Percentiles rank a stretch among this genome's conserved stretches.
Conservation (phyloP, 2,888 invertebrate genomes). For the Patella ulyssiponensis region DNA sequence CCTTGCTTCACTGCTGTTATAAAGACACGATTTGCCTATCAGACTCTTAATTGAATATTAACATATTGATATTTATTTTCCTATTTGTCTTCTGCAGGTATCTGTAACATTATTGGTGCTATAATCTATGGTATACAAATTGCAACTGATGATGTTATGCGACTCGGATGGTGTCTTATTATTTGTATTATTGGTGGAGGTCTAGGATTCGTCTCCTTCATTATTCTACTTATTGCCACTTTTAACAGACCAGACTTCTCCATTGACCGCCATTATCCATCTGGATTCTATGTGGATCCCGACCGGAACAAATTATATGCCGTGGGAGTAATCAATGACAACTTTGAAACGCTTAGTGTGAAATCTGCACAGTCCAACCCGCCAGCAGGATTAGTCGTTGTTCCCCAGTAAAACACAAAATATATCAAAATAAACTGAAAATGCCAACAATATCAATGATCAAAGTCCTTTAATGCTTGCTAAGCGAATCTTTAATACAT, state of each 20-base stretch:
- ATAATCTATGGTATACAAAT: slow-evolving; percentile 53
- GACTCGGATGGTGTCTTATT: slow-evolving; percentile 53
- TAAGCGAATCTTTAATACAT: too few relatives aligned
- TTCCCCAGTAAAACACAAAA: too few relatives aligned
- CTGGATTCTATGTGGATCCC: slow-evolving; percentile 52
- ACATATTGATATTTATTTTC: too few relatives aligned
- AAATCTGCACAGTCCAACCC: neutral
- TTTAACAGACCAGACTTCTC: slow-evolving; percentile 48
- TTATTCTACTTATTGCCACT: slow-evolving; percentile 52
- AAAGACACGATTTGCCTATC: too few relatives aligned
- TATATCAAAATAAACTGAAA: too few relatives aligned
- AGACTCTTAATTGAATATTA: too few relatives aligned
- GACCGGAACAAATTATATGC: slow-evolving; percentile 51
- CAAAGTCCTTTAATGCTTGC: too few relatives aligned
- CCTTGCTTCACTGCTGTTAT: too few relatives aligned
- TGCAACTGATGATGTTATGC: slow-evolving; percentile 43
- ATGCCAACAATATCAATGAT: too few relatives aligned
- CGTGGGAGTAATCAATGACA: slow-evolving; percentile 27
- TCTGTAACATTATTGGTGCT: slow-evolving; percentile 52
- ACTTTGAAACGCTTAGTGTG: neutral
- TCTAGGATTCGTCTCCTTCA: slow-evolving; percentile 49
- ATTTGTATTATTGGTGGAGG: slow-evolving; percentile 53
- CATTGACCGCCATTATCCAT: slow-evolving; percentile 38
- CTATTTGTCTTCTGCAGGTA: slow-evolving; percentile 43
- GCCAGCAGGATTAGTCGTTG: too few relatives aligned